Percentiles rank a stretch among this genome's conserved stretches.
These are phyloP conservation scores for Lanius collurio DNA, from an alignment of 2,113 vertebrate genomes.

Conservation along the genomic window DNA sequence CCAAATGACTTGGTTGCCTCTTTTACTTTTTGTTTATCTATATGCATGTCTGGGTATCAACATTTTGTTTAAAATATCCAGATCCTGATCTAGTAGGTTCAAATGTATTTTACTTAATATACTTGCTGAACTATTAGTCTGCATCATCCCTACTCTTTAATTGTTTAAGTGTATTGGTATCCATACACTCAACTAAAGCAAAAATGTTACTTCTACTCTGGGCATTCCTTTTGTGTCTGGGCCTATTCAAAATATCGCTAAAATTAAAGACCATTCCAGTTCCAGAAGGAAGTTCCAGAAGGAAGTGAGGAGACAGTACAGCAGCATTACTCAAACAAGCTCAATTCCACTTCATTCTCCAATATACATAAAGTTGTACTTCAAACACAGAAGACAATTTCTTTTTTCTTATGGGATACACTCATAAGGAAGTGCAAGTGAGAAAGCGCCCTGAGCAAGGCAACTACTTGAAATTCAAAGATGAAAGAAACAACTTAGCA, in stretches of 20 bases:
- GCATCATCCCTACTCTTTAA: background rate
- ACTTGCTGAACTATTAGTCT: background rate
- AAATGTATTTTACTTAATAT: background rate
- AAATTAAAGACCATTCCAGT: background rate
- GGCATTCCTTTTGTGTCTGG: background rate
- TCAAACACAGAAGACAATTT: background rate
- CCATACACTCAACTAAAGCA: background rate
- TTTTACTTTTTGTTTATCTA: background rate
- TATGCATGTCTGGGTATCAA: background rate
- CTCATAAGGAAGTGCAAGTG: background rate
- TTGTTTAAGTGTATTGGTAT: background rate
- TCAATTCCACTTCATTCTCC: background rate
- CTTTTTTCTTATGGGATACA: background rate
- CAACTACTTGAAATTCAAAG: background rate
- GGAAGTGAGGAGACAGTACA: background rate
- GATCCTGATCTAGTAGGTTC: background rate
- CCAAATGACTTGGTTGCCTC: background rate
- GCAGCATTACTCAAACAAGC: background rate
- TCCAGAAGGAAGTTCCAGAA: background rate
- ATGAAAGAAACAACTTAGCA: conserved; percentile 9
- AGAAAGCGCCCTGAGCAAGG: background rate
- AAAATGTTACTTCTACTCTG: background rate
- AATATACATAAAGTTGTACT: background rate
- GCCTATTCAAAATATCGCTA: background rate
- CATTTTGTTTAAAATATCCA: background rate